Conservation (phyloP, 2,888 invertebrate genomes). For the Nephrotoma guestfalica region DNA sequence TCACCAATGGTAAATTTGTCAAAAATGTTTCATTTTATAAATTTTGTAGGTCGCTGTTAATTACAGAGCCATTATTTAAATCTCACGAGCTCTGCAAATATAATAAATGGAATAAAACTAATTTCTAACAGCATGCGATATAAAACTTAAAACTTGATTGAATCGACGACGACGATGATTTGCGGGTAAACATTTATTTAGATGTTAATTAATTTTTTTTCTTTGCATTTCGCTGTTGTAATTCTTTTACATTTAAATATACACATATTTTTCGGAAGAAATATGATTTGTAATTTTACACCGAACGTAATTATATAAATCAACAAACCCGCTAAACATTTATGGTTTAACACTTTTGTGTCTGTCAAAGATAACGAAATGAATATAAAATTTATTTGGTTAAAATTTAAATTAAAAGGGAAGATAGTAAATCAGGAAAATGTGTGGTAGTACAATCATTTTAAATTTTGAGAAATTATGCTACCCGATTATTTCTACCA, state of each 20-base stretch:
- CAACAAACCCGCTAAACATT: not conserved
- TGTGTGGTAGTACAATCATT: too few species aligned
- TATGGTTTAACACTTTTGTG: too few species aligned
- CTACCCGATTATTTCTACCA: too few species aligned
- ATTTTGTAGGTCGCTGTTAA: not conserved
- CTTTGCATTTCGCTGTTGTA: not conserved
- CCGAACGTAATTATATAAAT: not conserved
- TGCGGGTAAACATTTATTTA: not conserved
- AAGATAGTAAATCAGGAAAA: too few species aligned
- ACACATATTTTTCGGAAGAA: not conserved
- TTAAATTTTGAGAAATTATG: too few species aligned
- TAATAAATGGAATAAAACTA: not conserved
- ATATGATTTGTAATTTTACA: not conserved
- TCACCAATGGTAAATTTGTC: too few species aligned
- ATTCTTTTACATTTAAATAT: not conserved
- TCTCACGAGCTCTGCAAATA: not conserved
- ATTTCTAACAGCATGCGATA: not conserved
- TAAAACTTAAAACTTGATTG: not conserved
- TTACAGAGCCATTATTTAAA: not conserved
- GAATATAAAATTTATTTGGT: too few species aligned
- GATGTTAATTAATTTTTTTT: not conserved
- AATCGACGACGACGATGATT: not conserved
- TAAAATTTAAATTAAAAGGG: too few species aligned
- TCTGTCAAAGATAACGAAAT: too few species aligned
- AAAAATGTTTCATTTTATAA: not conserved